Percentiles rank a stretch among this genome's conserved stretches.
Conservation (phyloP, 2,797 vertebrate species). For the Gadopsis marmoratus region DNA sequence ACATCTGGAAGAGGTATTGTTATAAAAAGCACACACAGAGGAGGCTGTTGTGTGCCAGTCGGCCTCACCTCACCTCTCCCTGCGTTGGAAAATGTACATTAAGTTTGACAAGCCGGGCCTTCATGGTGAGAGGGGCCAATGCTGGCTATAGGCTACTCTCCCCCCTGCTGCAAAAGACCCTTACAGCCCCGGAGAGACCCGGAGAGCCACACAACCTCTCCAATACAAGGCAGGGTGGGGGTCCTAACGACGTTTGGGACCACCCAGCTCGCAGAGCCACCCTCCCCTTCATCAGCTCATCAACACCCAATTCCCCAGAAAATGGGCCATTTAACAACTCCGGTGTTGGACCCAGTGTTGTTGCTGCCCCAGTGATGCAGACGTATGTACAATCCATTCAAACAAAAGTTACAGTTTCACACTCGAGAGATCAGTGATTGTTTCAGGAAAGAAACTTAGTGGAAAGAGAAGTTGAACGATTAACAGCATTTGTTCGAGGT, state of each 20-base stretch:
- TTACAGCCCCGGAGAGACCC: slow-evolving; percentile 81
- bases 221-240: slow-evolving; percentile 70
- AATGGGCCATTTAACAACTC: slow-evolving; percentile 81
- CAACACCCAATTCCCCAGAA: slow-evolving; percentile 85
- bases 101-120: slow-evolving; percentile 84
- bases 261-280: slow-evolving; percentile 79
- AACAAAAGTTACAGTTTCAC: slow-evolving; percentile 59
- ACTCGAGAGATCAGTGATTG: slow-evolving; percentile 51
- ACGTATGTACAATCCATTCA: slow-evolving; percentile 35
- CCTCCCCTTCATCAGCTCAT: slow-evolving; percentile 86
- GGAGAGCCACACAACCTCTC: slow-evolving; percentile 72
- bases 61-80: slow-evolving; percentile 78
- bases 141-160: slow-evolving; percentile 71
- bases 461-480: slow-evolving; percentile 66
- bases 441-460: slow-evolving; percentile 62
- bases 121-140: slow-evolving; percentile 79
- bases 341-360: slow-evolving; percentile 60
- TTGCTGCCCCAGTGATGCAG: slow-evolving; percentile 60
- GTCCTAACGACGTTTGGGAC: slow-evolving; percentile 76
- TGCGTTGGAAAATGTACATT: slow-evolving; percentile 83
- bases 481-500: slow-evolving; percentile 68
- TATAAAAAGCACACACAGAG: slow-evolving; percentile 79
- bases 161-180: slow-evolving; percentile 74
- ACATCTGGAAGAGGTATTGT: slow-evolving; percentile 83
- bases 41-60: slow-evolving; percentile 79